Evolutionary conservation across 1,140 invertebrate genomes (phyloP), one percentile per base, ranked within the genome.

Genomic region (Vanessa tameamea): DNA sequence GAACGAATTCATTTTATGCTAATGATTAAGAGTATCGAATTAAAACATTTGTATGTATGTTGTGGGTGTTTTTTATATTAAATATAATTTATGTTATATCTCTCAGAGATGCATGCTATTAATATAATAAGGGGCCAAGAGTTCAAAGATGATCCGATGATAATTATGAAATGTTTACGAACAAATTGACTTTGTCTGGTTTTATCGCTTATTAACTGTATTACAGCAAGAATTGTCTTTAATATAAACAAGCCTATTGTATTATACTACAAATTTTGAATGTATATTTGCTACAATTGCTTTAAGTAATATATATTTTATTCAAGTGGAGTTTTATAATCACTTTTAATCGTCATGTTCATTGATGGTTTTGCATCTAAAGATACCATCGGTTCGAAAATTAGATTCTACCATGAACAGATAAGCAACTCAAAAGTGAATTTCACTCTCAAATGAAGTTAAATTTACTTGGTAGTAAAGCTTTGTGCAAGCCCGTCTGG

Each of bases 41-140:
- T 71, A 53, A 71, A 61, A 71, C 69, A 64, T 71, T 71, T 53
- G 23, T 37, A 63, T 57, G 63, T 70, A 63, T 31, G 48, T 51
- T 31, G 55, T 43, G 61, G 47, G 15, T 20, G 15, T 11, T 61
- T 26, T 63, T 15, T n/a, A 70, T 70, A 61, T 50, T 70, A 51
- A 47, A 50, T 8, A 50, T 70, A 70, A 59, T 64, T 70, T 50
- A 50, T 63, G 43, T 23, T 31, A 66, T 14, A 50, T 20, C 20
- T 23, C 12, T 31, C 50, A 50, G 14, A 50, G 47, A 51, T 23
- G 26, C 5, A 23, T 20, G 63, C 43, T 48, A 64, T 64, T 23
- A 64, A 64, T 47, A n/a, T 48, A 20, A 47, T 37, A 47, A 16
- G 43, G 23, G 63, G 63, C 43, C 63, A 47, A 48, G 47, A 66